Conservation (phyloP, 1,140 invertebrate species). For the Apis dorsata region DNA sequence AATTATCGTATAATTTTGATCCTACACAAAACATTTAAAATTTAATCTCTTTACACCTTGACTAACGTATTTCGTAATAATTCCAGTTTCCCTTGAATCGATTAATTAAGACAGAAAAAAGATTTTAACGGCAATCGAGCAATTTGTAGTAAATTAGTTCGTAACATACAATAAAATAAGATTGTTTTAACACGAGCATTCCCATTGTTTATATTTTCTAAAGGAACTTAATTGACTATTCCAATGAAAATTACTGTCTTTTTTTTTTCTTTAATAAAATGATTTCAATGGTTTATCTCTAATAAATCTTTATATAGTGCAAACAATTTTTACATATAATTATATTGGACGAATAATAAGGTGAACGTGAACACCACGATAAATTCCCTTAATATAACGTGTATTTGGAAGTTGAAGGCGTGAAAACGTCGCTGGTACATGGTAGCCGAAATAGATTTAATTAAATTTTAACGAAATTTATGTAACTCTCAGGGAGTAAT, state of each 20-base stretch:
- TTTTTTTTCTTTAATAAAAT: neutral
- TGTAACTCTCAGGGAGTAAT: neutral
- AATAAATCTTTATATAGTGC: neutral
- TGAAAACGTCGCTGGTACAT: neutral
- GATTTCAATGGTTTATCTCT: neutral
- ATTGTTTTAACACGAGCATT: neutral
- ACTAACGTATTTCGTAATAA: neutral
- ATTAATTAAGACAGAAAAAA: slow-evolving; percentile 36
- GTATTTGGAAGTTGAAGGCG: neutral
- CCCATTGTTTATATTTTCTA: neutral
- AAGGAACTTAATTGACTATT: slow-evolving; percentile 18
- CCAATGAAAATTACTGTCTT: neutral
- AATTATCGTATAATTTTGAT: too few species aligned
- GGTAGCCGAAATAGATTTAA: slow-evolving; percentile 8
- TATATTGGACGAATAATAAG: neutral
- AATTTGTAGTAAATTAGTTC: slow-evolving; percentile 14
- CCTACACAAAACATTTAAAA: too few species aligned
- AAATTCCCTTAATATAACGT: slow-evolving; percentile 27
- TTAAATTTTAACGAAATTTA: slow-evolving; percentile 19
- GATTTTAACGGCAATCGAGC: neutral
- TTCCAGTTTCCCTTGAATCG: neutral
- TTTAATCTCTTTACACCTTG: too few species aligned
- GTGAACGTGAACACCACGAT: neutral
- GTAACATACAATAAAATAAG: neutral
- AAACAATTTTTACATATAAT: slow-evolving; percentile 24